Evolutionary conservation across 2,888 invertebrate genomes (phyloP), one percentile per base, ranked within the genome.

Genomic region (Eupelmus urozonus): DNA sequence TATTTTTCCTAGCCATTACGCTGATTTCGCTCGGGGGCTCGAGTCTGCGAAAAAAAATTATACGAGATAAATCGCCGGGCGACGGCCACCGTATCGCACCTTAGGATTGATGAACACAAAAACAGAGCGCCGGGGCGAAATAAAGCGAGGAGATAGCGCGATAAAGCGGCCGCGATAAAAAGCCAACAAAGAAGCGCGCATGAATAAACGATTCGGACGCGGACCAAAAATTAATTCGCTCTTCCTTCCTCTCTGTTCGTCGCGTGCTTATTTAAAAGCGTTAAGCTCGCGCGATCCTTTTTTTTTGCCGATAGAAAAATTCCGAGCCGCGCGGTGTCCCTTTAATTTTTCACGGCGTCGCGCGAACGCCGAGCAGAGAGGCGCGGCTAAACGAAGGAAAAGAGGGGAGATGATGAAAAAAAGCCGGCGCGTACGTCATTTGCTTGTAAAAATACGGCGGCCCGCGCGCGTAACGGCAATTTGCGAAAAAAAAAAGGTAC

Each of bases 391-490:
- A 34, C 20, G 25, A 20, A 20, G 55, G 55, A 29, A 42, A 16
- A 42, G 29, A 49, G 57, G 49, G n/a, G 42, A 23, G 34, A 18
- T 13, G 55, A 40, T n/a, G 23, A 63, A 76, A 67, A 59, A 18
- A 25, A 18, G 16, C 29, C 1, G 4, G 78, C 45, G 81, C 82
- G 79, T 83, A 82, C 83, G 84, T 85, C 85, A 85, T 87, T 85
- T 84, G 84, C 86, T 86, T 86, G 86, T 85, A 86, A 87, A 88
- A 88, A 87, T 87, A 87, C 83, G 81, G 66, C 72, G 60, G 73
- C 69, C 66, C 71, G 2, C 2, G 49, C 80, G 81, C 82, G 85
- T 84, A 84, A 84, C 83, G 84, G 84, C 84, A 85, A 85, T 86
- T 85, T 85, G 82, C 83, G 83, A 83, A 84, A 83, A 83, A 77